Evolutionary conservation across 1,140 invertebrate genomes (phyloP).

Genomic region (Euwallacea similis): DNA sequence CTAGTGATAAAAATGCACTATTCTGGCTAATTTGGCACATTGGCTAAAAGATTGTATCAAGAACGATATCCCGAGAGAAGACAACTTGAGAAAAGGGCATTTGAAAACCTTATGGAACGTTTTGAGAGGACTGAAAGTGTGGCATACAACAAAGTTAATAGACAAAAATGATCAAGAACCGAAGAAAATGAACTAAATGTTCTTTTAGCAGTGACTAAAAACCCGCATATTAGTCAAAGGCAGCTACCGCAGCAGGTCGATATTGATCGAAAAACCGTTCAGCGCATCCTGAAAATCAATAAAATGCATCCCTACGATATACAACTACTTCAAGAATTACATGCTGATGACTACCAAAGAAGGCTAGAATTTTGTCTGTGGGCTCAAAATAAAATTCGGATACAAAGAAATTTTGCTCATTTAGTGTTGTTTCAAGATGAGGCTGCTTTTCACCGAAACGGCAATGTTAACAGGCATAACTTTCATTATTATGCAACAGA

Average conservation of each 20-base stretch:
- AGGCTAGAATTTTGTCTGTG: not conserved
- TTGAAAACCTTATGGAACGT: not conserved
- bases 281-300: not conserved
- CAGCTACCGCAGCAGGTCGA: not conserved
- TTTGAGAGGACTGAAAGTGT: slow-evolving; percentile 2
- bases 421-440: not conserved
- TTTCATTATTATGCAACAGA: no score
- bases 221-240: not conserved
- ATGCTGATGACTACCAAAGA: not conserved
- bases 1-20: not conserved
- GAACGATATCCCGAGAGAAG: not conserved
- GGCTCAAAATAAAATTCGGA: not conserved
- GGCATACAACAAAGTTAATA: not conserved
- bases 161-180: not conserved
- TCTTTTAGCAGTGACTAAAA: not conserved
- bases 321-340: not conserved
- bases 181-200: not conserved
- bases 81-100: not conserved
- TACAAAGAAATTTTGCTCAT: not conserved
- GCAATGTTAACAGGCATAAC: no score
- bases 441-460: no score
- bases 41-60: not conserved
- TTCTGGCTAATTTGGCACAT: no score
- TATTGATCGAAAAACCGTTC: not conserved
- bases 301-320: not conserved